Base-by-base conservation (phyloP, 2,113 vertebrate species). In the Serilophus lunatus region DNA sequence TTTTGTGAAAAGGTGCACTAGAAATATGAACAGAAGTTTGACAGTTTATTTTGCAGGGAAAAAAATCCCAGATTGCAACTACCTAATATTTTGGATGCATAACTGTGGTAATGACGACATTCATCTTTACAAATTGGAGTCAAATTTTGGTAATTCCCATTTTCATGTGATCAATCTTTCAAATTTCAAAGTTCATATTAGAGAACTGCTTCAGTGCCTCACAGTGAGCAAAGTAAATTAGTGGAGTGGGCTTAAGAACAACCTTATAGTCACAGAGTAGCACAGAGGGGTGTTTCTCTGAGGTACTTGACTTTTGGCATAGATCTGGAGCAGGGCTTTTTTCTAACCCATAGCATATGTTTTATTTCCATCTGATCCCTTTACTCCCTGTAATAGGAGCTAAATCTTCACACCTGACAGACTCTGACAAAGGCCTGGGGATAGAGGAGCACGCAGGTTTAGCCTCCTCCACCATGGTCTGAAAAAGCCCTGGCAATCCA, bases 371-470 rank as follows among this genome's bases (percentile, higher is more conserved):
- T 72, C 49, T 95, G 95, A 96, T 95, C 91, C 89, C 25, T 84
- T 92, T 89, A 92, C 56, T 75, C 94, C 86, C 65, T 89, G 95
- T 91, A 95, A 96, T 91, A 95, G 94, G 86, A 95, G 80, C 91
- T 94, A 96, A 97, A 92, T 93, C 95, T 93, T 96, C 92, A 96
- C 95, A 97, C 96, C 91, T 93, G 88, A 68, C 86, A 75, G 83
- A 78, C 24, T 47, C 83, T 72, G 72, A 26, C 77, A 88, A 91
- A 92, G 56, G 86, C 80, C 88, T 57, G 31, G 91, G 92, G 92
- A 82, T 51, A 8, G 18, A 71, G 53, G 29, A 50, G 56, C 0
- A 2, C 50, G 29, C 33, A 57, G 54, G 35, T 47, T 77, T 82
- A 69, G 60, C 42, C 42, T 74, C 40, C 76, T 88, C 63, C 64